Percentiles rank a stretch among this genome's conserved stretches.
These are phyloP conservation scores for Gymnopithys bicolor DNA, from an alignment of 2,797 vertebrate genomes.

Conservation along the genomic window DNA sequence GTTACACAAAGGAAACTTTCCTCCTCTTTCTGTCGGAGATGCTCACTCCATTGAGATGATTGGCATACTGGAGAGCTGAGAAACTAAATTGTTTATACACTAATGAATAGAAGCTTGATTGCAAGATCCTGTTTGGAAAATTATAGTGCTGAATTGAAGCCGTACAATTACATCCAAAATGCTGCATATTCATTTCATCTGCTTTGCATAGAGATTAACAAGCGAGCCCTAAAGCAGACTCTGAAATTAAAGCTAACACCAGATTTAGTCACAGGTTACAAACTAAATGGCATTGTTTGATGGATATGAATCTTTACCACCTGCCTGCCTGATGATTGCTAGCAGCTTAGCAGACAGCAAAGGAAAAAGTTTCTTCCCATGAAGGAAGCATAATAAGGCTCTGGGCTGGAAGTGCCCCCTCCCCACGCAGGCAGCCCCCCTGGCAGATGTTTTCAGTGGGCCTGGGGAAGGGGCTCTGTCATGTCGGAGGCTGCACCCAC, in stretches of 20 bases:
- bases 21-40: conserved; percentile 77
- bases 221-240: conserved; percentile 80
- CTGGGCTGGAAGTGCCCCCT: conserved; percentile 45
- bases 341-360: conserved; percentile 70
- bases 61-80: conserved; percentile 97
- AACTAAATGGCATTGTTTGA: conserved; percentile 83
- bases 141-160: conserved; percentile 96
- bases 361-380: conserved; percentile 62
- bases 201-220: conserved; percentile 97
- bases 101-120: conserved; percentile 99
- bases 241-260: conserved; percentile 84
- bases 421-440: not conserved
- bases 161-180: conserved; percentile 98
- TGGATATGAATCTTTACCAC: conserved; percentile 80
- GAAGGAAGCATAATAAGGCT: conserved; percentile 45
- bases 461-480: not conserved
- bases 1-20: conserved; percentile 79
- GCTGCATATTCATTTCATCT: conserved; percentile 99
- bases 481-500: not conserved
- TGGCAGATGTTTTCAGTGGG: conserved; percentile 44
- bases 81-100: conserved; percentile 97
- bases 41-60: conserved; percentile 90
- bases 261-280: conserved; percentile 86
- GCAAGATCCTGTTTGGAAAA: conserved; percentile 99
- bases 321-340: conserved; percentile 83